Base-by-base conservation (phyloP, 2,113 vertebrate species). In the Scatophagus argus region DNA sequence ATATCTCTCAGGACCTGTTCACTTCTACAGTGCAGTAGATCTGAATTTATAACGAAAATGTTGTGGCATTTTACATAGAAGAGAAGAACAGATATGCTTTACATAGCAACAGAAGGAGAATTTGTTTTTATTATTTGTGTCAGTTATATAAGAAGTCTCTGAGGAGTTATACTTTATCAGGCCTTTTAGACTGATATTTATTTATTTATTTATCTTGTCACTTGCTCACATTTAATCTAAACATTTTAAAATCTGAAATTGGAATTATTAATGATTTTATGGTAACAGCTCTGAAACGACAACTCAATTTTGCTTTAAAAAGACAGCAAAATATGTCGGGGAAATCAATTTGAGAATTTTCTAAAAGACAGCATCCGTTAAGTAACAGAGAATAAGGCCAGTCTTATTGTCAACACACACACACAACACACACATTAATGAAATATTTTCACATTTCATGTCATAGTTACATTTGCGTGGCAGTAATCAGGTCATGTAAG, bases 401-500 rank as follows among this genome's bases (percentile, higher is more conserved):
- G 27, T 49, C 21, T 38, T 23, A 21, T 19, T 0, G 4, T 8
- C 55, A 32, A 56, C 46, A 58, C 66, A 34, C n/a, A 41, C 41
- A 59, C 13, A 69, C 67, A 10, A 23, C 51, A 60, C 39, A 41
- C 47, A 17, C 51, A 27, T n/a, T 7, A 25, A 2, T 2, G 6
- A 82, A 79, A 74, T 64, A 36, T 70, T 77, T 75, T 52, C 3
- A 54, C 44, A 78, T 12, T 82, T 62, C 51, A 67, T 34, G 66
- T 72, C 58, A 68, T 46, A 4, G 76, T 74, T 66, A 59, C 70
- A 58, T 84, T 82, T 29, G 75, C 43, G 39, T 85, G 77, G 77
- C 77, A 76, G 84, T 82, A 93, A 89, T 77, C 79, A 87, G 93
- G 94, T 88, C 93, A 94, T 74, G 81, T 43, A 49, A 64, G 87